Base-by-base conservation (phyloP, 2,113 vertebrate genomes). In the Apteryx mantelli region DNA sequence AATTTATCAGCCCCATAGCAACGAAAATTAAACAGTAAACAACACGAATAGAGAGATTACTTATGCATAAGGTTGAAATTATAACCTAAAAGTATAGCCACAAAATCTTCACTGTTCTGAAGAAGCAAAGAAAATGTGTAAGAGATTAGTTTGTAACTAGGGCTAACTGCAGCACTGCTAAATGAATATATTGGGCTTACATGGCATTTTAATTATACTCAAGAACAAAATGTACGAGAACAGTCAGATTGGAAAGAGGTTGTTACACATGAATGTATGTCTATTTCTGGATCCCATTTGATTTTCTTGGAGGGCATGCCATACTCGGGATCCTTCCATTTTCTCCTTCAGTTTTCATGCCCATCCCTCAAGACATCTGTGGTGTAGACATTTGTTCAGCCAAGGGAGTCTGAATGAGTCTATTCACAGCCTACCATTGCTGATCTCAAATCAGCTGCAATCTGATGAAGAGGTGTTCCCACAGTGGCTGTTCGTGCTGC, bases 321-420 rank as follows among this genome's bases (percentile, higher is more conserved):
- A 1, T 63, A 21, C 24, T 75, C 15, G 11, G 63, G 63, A 81
- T 94, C 64, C 82, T 95, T 81, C n/a, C 21, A 7, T 77, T 61
- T 95, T 91, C 74, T 82, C 69, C 56, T 82, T 96, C 65, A 36
- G 44, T 66, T 88, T 95, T 94, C 83, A 61, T 66, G 40, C 74
- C 70, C 89, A 3, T 82, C 60, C 61, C 86, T 89, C 42, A 82
- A 65, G 69, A n/a, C 5, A 20, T 38, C 53, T 73, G 50, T 89
- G 79, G 22, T 79, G 32, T 18, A 76, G 80, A 55, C 21, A 14
- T 93, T 92, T 95, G 77, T 89, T 92, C 88, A 90, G 75, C 75
- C 83, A 64, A 50, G 42, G 71, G 66, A 92, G 24, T 36, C 61
- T 86, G 87, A 79, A 60, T 42, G 91, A 48, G 18, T 20, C 7